Base-by-base conservation (phyloP, 2,797 vertebrate genomes). In the Paratrypauchen microcephalus region DNA sequence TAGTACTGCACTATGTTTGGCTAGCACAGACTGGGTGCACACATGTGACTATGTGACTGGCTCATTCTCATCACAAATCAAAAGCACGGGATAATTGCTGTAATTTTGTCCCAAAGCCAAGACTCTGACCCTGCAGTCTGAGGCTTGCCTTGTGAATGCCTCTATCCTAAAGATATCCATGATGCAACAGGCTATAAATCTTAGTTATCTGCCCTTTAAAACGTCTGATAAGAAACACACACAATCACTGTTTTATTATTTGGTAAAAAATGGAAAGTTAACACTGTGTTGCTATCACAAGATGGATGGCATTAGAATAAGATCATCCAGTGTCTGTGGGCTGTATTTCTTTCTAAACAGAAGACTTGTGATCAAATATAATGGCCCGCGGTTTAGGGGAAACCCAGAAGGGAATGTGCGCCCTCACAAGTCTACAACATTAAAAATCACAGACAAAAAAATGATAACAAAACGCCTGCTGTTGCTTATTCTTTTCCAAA, bases 131-230 rank as follows among this genome's bases (percentile, higher is more conserved):
- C 83, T 78, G 78, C 75, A 76, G 66, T 65, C 75, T 54, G 92
- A 92, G 89, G 69, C 86, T 47, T 68, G 69, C 83, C 89, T 92
- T 91, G 91, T 92, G 78, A 77, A 52, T 45, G 74, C 81, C 32
- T 83, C 89, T 89, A 84, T 76, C 73, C 78, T 3, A 41, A 69
- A 77, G 83, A 86, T 87, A 80, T 65, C 87, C 85, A 85, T 89
- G 89, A 91, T 89, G 86, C 83, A 89, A 91, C 71, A 63, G 67
- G 45, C 23, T 21, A 79, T 83, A 83, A 82, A 83, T 87, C 68
- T 73, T 71, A 59, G 66, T 28, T 69, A 79, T 64, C 67, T 79
- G 68, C 76, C 61, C 52, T 75, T 74, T 70, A 57, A 63, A 65
- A 47, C 56, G 68, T 68, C 72, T 75, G 66, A 73, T 57, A 69